phyloP scores from a whole-genome alignment of 1,140 invertebrate species.

The Lepidurus couesii region DNA sequence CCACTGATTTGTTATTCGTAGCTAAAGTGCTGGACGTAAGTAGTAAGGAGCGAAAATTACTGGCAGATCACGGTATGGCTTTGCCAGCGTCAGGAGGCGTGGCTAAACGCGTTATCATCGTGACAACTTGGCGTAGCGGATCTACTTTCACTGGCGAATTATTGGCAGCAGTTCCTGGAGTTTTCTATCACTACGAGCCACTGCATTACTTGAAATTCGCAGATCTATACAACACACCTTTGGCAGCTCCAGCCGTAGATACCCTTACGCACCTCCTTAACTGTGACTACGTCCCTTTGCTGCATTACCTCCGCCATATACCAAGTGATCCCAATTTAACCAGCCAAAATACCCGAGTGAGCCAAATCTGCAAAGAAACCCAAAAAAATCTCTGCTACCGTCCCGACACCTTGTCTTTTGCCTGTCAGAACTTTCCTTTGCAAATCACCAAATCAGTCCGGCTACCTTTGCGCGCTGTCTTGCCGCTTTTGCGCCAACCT shows the following conservation, averaged over 20 bases:
- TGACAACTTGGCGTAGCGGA: slow-evolving; percentile 77
- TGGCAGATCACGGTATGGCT: neutral
- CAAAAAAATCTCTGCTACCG: neutral
- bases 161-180: neutral
- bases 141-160: slow-evolving; percentile 81
- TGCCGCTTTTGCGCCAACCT: neutral
- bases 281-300: neutral
- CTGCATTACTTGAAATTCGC: neutral
- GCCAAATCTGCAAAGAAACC: neutral
- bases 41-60: neutral
- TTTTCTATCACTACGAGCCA: neutral
- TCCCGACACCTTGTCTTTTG: slow-evolving; percentile 9
- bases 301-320: neutral
- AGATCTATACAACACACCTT: neutral
- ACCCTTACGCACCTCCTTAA: neutral
- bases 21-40: neutral
- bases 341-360: neutral
- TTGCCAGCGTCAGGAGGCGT: neutral
- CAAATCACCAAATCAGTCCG: slow-evolving; percentile 23
- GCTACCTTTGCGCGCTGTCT: neutral
- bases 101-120: slow-evolving; percentile 49
- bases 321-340: neutral
- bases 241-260: neutral
- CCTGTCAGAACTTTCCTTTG: neutral
- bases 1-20: no score